Evolutionary conservation across 2,888 invertebrate species (phyloP).

Genomic region (Pharmacophagus antenor): DNA sequence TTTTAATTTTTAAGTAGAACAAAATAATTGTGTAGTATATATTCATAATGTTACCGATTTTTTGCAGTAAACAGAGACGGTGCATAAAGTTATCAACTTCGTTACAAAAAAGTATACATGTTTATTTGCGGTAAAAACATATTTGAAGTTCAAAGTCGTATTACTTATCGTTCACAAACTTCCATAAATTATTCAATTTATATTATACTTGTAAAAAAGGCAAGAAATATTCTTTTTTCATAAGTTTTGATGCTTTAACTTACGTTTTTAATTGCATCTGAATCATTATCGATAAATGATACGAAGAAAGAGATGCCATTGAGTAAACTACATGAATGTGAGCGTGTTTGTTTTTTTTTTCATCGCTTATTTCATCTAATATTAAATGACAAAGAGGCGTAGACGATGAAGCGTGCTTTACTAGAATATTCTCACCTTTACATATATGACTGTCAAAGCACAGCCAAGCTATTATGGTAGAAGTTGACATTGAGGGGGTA

Average conservation of each 20-base stretch:
- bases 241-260: too few species aligned
- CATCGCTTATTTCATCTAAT: too few species aligned
- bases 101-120: background rate
- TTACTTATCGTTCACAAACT: background rate
- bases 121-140: background rate
- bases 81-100: background rate
- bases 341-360: background rate
- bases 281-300: background rate
- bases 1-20: too few species aligned
- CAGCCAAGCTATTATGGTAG: too few species aligned
- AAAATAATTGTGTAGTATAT: background rate
- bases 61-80: background rate
- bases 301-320: too few species aligned
- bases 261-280: background rate
- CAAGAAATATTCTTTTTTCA: background rate
- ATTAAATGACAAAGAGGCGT: too few species aligned
- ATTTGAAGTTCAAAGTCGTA: background rate
- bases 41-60: background rate
- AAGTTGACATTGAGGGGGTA: too few species aligned
- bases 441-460: too few species aligned
- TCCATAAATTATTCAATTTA: background rate
- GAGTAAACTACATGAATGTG: background rate
- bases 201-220: background rate
- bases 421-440: too few species aligned
- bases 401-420: too few species aligned